Base-by-base conservation (phyloP, 2,888 invertebrate species). In the Volucella inanis region DNA sequence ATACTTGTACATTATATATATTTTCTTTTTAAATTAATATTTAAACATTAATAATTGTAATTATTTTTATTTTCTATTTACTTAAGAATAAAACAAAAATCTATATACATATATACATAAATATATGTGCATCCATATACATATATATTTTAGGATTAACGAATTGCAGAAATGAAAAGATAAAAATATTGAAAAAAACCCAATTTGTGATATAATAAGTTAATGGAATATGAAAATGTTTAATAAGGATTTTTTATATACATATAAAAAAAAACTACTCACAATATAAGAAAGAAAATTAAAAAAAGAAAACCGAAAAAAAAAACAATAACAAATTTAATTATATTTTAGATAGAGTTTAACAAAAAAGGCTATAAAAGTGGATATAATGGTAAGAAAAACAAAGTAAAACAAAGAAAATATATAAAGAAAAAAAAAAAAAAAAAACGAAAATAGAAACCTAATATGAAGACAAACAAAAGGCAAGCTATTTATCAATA, bases 181-280 rank as follows among this genome's bases (percentile, higher is more conserved):
- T 54, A 64, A 49, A 74, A 62, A 72, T 50, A 6, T 52, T 10
- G 59, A 79, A 64, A 71, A 81, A 83, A 83, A 78, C 47, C 78
- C 84, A 85, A 84, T 85, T 85, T 85, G 85, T 85, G 85, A 85
- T 85, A 85, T 77, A 85, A 81, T 85, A 85, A 85, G 81, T 85
- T 85, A 85, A 85, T 85, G 81, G 62, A 65, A 85, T 78, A 77
- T 12, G 12, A 55, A 50, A 76, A 80, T 76, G 72, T 85, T 85
- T 76, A 80, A 81, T 81, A 85, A 81, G 72, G 49, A 72, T 80
- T 85, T 74, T 84, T 80, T 85, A 77, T 85, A 85, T 85, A 75
- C 64, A 85, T 55, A 54, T 54, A 59, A 47, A 82, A 64, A n/a
- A 55, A 62, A 84, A 76, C 81, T 85, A 80, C 85, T 85, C 85